These are phyloP conservation scores for Phymanthus crucifer DNA, from an alignment of 92 coral and sea anemone species.

Conservation along the genomic window DNA sequence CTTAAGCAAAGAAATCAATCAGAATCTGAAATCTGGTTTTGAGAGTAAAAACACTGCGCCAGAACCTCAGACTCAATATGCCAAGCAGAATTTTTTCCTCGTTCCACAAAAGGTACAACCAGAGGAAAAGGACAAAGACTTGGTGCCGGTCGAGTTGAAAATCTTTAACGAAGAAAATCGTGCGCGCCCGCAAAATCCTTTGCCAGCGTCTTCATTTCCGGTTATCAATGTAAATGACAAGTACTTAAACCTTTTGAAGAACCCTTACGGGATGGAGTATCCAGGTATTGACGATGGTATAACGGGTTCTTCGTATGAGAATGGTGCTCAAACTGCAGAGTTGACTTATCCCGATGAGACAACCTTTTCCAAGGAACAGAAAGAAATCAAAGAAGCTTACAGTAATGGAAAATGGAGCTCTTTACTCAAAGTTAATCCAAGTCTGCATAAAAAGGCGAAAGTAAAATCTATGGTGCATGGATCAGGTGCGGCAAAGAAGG, in stretches of 20 bases:
- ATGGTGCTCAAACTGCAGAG: not conserved
- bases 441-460: not conserved
- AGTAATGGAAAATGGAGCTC: not conserved
- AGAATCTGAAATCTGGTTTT: not conserved
- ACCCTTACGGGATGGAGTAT: conserved; percentile 9
- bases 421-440: not conserved
- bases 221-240: conserved; percentile 2
- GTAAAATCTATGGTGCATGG: not conserved
- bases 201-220: not conserved
- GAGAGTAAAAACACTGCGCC: not conserved
- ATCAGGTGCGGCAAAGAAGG: not conserved
- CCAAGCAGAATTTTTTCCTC: conserved; percentile 27
- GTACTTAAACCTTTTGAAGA: not conserved
- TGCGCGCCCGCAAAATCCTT: not conserved
- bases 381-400: not conserved
- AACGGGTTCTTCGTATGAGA: not conserved
- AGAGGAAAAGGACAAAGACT: not conserved
- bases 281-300: conserved; percentile 1
- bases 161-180: conserved; percentile 1
- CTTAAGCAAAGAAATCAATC: not conserved
- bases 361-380: not conserved
- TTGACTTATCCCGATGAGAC: not conserved
- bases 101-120: not conserved
- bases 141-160: conserved; percentile 7
- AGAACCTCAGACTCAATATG: conserved; percentile 19